Evolutionary conservation across 1,140 invertebrate species (phyloP).

Genomic region (Eulimnadia texana): DNA sequence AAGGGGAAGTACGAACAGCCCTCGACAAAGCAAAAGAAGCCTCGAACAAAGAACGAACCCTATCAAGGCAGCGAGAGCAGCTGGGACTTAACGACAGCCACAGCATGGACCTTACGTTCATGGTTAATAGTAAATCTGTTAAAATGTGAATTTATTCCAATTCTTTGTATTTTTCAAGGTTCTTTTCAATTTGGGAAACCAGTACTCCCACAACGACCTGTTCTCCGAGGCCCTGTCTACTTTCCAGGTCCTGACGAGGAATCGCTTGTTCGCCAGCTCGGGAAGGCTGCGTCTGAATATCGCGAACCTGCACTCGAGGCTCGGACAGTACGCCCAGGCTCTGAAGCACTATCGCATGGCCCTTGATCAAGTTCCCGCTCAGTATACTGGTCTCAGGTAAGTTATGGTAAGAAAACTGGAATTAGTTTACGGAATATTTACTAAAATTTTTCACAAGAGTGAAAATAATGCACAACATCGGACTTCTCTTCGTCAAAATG

Average conservation of each 20-base stretch:
- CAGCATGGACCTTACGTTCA: constrained; percentile 87
- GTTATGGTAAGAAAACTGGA: background rate
- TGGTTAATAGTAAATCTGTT: constrained; percentile 37
- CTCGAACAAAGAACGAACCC: constrained; percentile 70
- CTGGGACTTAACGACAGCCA: constrained; percentile 68
- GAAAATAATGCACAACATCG: constrained; percentile 98
- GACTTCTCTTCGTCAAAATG: constrained; percentile 86
- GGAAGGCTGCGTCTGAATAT: constrained; percentile 92
- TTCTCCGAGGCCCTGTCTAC: constrained; percentile 89
- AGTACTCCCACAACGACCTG: constrained; percentile 87
- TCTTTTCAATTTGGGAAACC: constrained; percentile 81
- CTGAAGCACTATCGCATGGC: constrained; percentile 97
- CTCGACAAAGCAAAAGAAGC: constrained; percentile 93
- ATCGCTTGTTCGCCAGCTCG: constrained; percentile 70
- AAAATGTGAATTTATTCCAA: background rate
- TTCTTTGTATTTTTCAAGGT: constrained; percentile 43
- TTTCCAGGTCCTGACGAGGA: constrained; percentile 77
- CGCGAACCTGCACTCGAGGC: constrained; percentile 93
- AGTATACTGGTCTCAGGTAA: constrained; percentile 78
- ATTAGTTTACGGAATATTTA: background rate
- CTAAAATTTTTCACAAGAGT: constrained; percentile 41
- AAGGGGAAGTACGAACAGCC: constrained; percentile 47
- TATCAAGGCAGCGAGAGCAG: constrained; percentile 84
- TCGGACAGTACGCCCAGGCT: constrained; percentile 86
- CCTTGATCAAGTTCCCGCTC: constrained; percentile 82